Evolutionary conservation across 1,140 invertebrate species (phyloP).

Genomic region (Hormaphis cornu): DNA sequence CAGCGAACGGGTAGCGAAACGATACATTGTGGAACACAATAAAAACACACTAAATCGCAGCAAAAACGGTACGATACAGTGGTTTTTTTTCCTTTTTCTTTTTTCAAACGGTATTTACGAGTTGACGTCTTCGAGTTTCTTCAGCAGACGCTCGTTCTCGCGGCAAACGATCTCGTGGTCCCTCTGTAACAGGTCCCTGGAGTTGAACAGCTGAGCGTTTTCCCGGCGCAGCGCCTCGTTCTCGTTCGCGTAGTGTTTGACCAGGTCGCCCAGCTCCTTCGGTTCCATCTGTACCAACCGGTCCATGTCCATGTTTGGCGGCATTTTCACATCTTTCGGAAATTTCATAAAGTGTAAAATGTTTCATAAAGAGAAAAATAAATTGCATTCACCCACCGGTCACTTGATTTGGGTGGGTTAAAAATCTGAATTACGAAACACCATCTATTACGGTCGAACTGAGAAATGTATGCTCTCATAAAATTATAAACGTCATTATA

Average conservation of each 20-base stretch:
- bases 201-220: constrained; percentile 73
- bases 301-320: constrained; percentile 57
- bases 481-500: too few relatives aligned
- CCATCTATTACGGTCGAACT: too few relatives aligned
- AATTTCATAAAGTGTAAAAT: not conserved
- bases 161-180: constrained; percentile 83
- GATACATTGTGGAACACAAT: too few relatives aligned
- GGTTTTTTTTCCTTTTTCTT: not conserved
- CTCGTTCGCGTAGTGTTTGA: constrained; percentile 70
- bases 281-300: constrained; percentile 61
- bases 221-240: constrained; percentile 76
- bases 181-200: constrained; percentile 66
- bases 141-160: constrained; percentile 78
- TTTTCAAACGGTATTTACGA: constrained; percentile 52
- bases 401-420: too few relatives aligned
- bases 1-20: too few relatives aligned
- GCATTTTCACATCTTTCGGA: constrained; percentile 39
- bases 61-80: too few relatives aligned
- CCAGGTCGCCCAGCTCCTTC: constrained; percentile 59
- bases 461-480: too few relatives aligned
- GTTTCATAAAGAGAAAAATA: not conserved
- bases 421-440: too few relatives aligned
- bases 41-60: constrained; percentile 1
- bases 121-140: constrained; percentile 78
- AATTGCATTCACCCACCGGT: too few relatives aligned